Evolutionary conservation across 2,888 invertebrate genomes (phyloP).

Genomic region (Coecobrya sp.): DNA sequence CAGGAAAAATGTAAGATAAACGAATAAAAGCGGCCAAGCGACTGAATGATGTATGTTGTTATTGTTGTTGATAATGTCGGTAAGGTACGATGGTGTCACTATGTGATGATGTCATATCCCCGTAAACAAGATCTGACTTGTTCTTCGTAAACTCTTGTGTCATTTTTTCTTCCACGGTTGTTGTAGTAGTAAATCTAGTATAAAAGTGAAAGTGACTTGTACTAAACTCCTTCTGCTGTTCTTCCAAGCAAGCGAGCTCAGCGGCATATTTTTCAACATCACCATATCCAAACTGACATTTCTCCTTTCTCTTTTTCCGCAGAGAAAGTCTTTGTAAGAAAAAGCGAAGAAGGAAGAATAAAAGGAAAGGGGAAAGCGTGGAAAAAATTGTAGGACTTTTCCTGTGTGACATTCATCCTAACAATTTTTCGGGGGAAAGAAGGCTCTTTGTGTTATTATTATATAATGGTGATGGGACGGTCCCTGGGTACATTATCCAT

Average conservation of each 20-base stretch:
- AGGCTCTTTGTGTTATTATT: constrained; percentile 8
- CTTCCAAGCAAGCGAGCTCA: neutral
- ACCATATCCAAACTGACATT: constrained; percentile 59
- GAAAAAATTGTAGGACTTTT: constrained; percentile 55
- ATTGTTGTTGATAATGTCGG: neutral
- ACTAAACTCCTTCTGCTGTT: constrained; percentile 21
- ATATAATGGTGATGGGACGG: constrained; percentile 27
- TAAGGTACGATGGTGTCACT: constrained; percentile 26
- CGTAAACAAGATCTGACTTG: constrained; percentile 44
- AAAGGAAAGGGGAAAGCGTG: neutral
- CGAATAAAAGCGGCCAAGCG: neutral
- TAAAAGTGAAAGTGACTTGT: constrained; percentile 44
- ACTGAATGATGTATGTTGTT: constrained; percentile 20
- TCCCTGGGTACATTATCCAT: constrained; percentile 24
- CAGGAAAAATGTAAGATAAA: constrained; percentile 31
- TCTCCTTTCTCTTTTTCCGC: constrained; percentile 5
- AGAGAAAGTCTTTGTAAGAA: neutral
- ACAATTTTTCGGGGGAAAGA: constrained; percentile 3
- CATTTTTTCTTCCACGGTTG: neutral
- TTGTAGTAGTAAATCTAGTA: constrained; percentile 45
- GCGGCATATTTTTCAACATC: constrained; percentile 56
- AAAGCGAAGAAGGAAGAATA: constrained; percentile 7
- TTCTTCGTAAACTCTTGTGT: constrained; percentile 9
- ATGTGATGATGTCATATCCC: constrained; percentile 41
- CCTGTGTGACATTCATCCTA: constrained; percentile 55